Conservation (phyloP, 2,113 vertebrate species). For the Hassar affinis region DNA sequence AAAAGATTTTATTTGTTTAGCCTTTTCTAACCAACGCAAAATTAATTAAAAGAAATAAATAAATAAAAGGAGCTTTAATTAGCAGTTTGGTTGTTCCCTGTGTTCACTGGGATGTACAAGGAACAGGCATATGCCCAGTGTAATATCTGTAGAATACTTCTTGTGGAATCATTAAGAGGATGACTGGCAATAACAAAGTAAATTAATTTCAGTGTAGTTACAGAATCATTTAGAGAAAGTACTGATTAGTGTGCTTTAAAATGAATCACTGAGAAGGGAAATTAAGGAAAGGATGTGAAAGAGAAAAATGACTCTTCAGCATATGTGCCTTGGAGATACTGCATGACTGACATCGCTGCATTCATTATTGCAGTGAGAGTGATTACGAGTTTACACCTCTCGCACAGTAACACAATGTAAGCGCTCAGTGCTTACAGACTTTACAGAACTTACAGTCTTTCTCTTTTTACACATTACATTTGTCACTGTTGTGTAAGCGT, state of each 20-base stretch:
- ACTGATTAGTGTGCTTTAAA: background rate
- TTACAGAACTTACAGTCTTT: background rate
- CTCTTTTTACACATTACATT: background rate
- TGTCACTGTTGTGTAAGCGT: background rate
- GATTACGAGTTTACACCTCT: background rate
- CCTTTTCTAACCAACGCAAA: background rate
- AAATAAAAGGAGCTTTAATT: background rate
- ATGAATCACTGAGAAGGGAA: conserved; percentile 16
- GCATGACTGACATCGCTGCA: background rate
- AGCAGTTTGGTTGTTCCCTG: background rate
- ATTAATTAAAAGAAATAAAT: too few species aligned
- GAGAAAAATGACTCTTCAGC: background rate
- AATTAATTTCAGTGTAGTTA: background rate
- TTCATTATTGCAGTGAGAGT: background rate
- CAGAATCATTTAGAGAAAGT: background rate
- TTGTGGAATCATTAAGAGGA: background rate
- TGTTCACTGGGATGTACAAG: background rate
- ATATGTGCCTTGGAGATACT: background rate
- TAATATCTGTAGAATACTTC: background rate
- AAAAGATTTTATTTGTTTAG: background rate
- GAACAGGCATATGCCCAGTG: background rate
- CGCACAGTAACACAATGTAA: background rate
- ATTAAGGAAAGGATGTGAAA: background rate
- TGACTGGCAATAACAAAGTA: background rate
- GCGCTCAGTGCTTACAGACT: background rate